Percentiles rank a stretch among this genome's conserved stretches.
phyloP scores from a whole-genome alignment of 2,888 invertebrate genomes.

The Eudasyphora cyanicolor region DNA sequence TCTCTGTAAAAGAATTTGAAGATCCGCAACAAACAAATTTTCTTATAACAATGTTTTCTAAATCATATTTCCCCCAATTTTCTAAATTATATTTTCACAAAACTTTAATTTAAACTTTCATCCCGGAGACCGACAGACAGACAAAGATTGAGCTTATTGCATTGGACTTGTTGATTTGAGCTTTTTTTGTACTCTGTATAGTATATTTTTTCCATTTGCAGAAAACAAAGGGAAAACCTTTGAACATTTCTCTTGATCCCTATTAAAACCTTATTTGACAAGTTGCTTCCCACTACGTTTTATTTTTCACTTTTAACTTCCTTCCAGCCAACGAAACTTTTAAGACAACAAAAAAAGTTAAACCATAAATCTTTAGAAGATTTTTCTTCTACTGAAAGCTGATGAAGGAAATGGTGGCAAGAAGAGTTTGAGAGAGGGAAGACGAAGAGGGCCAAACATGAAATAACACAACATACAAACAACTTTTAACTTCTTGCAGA shows the following conservation, averaged over 20 bases:
- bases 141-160: neutral
- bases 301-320: constrained; percentile 30
- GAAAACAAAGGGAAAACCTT: constrained; percentile 1
- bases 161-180: neutral
- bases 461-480: neutral
- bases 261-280: constrained; percentile 42
- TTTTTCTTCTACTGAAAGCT: neutral
- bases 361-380: constrained; percentile 36
- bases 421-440: neutral
- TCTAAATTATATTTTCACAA: neutral
- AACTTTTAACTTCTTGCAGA: neutral
- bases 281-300: constrained; percentile 18
- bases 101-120: neutral
- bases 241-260: constrained; percentile 17
- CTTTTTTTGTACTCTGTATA: neutral
- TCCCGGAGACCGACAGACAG: neutral
- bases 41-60: no score
- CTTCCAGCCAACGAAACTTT: neutral
- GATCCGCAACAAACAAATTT: no score
- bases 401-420: neutral
- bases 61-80: neutral
- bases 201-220: neutral
- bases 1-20: no score
- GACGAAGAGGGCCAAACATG: no score
- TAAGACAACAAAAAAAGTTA: neutral